Percentiles rank a stretch among this genome's conserved stretches.
phyloP scores from a whole-genome alignment of 1,140 invertebrate genomes.

The Diachasmimorpha longicaudata region DNA sequence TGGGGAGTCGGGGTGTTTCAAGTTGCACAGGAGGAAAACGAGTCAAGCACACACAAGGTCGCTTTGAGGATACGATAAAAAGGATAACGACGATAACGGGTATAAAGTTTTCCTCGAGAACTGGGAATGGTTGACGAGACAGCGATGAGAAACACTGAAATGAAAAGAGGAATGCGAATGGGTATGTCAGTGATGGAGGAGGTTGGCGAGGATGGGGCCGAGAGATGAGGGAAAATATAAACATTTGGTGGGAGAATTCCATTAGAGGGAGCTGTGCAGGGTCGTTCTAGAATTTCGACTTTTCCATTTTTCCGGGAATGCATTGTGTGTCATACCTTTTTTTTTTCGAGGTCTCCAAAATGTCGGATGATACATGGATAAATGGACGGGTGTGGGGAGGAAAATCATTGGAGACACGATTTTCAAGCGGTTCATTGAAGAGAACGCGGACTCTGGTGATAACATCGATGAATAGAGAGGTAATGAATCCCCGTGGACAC shows the following conservation, averaged over 20 bases:
- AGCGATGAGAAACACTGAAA: not conserved
- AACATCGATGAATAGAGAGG: conserved; percentile 60
- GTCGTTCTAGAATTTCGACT: not conserved
- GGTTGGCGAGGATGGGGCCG: not conserved
- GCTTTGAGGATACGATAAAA: conserved; percentile 12
- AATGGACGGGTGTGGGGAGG: conserved; percentile 17
- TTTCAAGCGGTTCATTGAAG: conserved; percentile 11
- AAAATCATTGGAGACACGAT: conserved; percentile 1
- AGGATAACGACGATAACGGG: not conserved
- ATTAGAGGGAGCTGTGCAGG: conserved; percentile 28
- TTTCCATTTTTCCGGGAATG: not conserved
- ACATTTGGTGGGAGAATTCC: conserved; percentile 34
- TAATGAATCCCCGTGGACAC: conserved; percentile 62
- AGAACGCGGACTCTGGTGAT: not conserved
- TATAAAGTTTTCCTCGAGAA: conserved; percentile 6
- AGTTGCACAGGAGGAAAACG: not conserved
- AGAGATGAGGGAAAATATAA: conserved; percentile 20
- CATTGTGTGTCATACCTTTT: not conserved
- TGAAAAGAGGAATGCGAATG: conserved; percentile 4
- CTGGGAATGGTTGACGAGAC: not conserved
- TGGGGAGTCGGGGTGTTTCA: not conserved
- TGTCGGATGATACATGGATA: not conserved
- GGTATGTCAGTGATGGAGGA: not conserved
- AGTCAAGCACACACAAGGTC: not conserved
- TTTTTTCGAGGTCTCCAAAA: not conserved